Conservation (phyloP, 1,140 invertebrate species). For the Aleiodes sp. region DNA sequence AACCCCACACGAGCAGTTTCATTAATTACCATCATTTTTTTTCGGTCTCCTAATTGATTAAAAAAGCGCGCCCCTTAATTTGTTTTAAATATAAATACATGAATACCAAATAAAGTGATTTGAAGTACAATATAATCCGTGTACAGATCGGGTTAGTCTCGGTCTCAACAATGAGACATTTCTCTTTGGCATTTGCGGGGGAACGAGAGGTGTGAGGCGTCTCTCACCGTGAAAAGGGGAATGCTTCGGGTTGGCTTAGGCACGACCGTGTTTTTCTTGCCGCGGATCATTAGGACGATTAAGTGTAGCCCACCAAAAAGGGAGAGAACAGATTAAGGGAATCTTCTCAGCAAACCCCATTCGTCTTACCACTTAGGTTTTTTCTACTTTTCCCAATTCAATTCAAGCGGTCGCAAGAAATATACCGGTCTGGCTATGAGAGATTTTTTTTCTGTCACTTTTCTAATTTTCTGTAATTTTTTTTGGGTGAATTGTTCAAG, state of each 20-base stretch:
- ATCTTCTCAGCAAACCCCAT: neutral
- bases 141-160: conserved; percentile 48
- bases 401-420: too few relatives aligned
- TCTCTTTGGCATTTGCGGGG: too few relatives aligned
- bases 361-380: conserved; percentile 2
- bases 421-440: too few relatives aligned
- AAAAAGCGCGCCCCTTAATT: too few relatives aligned
- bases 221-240: conserved; percentile 51
- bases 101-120: neutral
- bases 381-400: neutral
- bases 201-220: conserved; percentile 38
- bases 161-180: conserved; percentile 31
- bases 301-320: conserved; percentile 56
- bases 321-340: conserved; percentile 61
- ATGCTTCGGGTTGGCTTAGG: conserved; percentile 58
- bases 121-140: conserved; percentile 4
- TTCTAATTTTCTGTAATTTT: too few relatives aligned
- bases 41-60: too few relatives aligned
- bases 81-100: too few relatives aligned
- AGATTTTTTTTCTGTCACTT: too few relatives aligned
- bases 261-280: conserved; percentile 63
- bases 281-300: conserved; percentile 66
- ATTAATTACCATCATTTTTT: too few relatives aligned
- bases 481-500: too few relatives aligned
- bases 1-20: too few relatives aligned